Percentiles rank a stretch among this genome's conserved stretches.
Evolutionary conservation across 2,113 vertebrate genomes (phyloP).

Genomic region (Apus apus): DNA sequence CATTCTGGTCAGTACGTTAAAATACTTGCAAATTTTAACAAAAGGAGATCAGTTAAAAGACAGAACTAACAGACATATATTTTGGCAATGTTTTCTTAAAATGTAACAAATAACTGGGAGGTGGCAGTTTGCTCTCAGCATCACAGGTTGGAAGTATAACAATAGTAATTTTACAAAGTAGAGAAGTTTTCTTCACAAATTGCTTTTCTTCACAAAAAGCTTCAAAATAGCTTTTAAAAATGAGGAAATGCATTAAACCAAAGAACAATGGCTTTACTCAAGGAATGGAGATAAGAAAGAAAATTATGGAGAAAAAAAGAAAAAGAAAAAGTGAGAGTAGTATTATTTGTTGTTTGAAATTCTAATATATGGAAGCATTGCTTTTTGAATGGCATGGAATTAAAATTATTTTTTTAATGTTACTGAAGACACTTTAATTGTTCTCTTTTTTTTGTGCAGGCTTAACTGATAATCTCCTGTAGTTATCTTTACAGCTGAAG

Average conservation of each 20-base stretch:
- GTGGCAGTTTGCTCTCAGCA: not conserved
- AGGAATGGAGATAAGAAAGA: not conserved
- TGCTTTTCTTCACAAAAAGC: too few species aligned
- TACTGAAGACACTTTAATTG: not conserved
- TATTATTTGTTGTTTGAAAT: not conserved
- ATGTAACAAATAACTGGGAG: not conserved
- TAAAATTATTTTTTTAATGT: not conserved
- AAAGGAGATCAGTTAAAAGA: not conserved
- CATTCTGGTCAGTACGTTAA: not conserved
- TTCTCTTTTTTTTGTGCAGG: not conserved
- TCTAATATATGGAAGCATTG: not conserved
- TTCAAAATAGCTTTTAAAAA: not conserved
- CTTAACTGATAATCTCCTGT: not conserved
- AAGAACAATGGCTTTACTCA: not conserved
- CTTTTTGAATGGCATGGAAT: not conserved
- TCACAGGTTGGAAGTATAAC: not conserved
- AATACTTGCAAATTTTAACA: not conserved
- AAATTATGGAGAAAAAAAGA: rapidly evolving
- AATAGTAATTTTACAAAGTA: not conserved
- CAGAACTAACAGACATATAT: not conserved
- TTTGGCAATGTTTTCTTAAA: not conserved
- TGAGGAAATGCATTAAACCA: not conserved
- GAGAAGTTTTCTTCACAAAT: not conserved
- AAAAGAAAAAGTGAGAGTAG: not conserved
- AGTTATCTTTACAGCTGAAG: slow-evolving; percentile 3